These are phyloP conservation scores for Choloepus didactylus DNA, from an alignment of 2,797 vertebrate genomes.

Conservation along the genomic window DNA sequence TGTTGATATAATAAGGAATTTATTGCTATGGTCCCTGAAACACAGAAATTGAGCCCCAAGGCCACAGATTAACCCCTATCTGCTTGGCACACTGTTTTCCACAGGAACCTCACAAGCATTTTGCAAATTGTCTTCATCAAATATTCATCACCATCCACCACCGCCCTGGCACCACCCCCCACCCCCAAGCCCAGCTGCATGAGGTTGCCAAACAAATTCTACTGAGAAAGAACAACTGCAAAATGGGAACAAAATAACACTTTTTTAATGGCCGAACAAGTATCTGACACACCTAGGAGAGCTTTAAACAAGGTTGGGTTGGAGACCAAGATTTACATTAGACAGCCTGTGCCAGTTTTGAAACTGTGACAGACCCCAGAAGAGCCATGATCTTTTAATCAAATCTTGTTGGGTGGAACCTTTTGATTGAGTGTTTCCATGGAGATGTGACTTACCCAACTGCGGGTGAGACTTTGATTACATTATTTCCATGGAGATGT, in stretches of 20 bases:
- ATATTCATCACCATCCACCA: not conserved
- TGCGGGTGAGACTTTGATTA: too few species aligned
- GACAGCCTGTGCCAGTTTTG: too few species aligned
- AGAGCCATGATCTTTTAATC: too few species aligned
- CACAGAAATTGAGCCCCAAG: not conserved
- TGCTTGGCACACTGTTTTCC: not conserved
- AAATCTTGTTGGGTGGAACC: too few species aligned
- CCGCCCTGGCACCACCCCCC: not conserved
- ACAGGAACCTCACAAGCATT: not conserved
- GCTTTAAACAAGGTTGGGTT: not conserved
- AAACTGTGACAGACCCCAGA: too few species aligned
- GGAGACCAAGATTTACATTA: not conserved
- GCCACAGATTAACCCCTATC: not conserved
- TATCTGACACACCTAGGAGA: not conserved
- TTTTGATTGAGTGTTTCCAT: too few species aligned
- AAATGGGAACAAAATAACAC: constrained; percentile 25
- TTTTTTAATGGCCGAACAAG: constrained; percentile 10
- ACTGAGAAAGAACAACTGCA: constrained; percentile 4
- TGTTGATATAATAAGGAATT: not conserved
- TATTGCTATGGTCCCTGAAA: not conserved
- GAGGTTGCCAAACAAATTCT: not conserved
- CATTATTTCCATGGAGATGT: too few species aligned
- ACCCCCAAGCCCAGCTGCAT: not conserved
- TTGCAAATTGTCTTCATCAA: not conserved
- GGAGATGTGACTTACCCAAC: too few species aligned